Percentiles rank a stretch among this genome's conserved stretches.
These are phyloP conservation scores for Alosa sapidissima DNA, from an alignment of 2,797 vertebrate genomes.

Conservation along the genomic window DNA sequence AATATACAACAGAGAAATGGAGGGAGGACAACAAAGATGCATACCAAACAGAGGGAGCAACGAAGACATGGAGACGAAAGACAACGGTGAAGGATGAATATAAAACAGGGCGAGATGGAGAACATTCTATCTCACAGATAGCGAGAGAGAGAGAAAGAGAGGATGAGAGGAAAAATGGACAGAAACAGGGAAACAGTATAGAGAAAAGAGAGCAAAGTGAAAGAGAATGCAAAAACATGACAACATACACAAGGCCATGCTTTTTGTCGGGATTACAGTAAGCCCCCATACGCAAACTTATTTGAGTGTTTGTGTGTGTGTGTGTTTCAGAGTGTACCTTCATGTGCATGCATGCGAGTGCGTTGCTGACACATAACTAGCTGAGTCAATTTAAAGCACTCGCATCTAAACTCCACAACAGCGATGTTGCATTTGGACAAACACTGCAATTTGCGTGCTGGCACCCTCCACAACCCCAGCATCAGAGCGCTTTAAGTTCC, in stretches of 20 bases:
- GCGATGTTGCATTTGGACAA: not conserved
- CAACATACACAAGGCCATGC: not conserved
- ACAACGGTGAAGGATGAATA: slow-evolving; percentile 60
- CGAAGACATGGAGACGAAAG: slow-evolving; percentile 57
- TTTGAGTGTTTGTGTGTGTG: not conserved
- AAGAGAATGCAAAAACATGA: not conserved
- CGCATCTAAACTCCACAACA: not conserved
- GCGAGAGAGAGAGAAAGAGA: not conserved
- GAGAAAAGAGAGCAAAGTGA: slow-evolving; percentile 34
- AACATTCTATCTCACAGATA: not conserved
- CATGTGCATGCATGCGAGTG: not conserved
- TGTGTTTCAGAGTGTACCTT: not conserved
- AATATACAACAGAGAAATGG: slow-evolving; percentile 48
- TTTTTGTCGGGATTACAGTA: not conserved
- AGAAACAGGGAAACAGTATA: slow-evolving; percentile 28
- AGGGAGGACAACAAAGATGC: slow-evolving; percentile 49
- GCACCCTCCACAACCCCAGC: not conserved
- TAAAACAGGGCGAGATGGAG: slow-evolving; percentile 56
- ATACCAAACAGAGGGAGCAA: slow-evolving; percentile 51
- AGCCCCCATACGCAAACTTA: not conserved
- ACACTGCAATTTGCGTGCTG: slow-evolving; percentile 10
- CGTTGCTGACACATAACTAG: not conserved
- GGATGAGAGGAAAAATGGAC: not conserved
- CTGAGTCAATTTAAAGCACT: not conserved
- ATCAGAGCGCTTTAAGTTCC: not conserved